These are phyloP conservation scores for Helicoverpa zea DNA, from an alignment of 1,140 invertebrate genomes.

Conservation along the genomic window DNA sequence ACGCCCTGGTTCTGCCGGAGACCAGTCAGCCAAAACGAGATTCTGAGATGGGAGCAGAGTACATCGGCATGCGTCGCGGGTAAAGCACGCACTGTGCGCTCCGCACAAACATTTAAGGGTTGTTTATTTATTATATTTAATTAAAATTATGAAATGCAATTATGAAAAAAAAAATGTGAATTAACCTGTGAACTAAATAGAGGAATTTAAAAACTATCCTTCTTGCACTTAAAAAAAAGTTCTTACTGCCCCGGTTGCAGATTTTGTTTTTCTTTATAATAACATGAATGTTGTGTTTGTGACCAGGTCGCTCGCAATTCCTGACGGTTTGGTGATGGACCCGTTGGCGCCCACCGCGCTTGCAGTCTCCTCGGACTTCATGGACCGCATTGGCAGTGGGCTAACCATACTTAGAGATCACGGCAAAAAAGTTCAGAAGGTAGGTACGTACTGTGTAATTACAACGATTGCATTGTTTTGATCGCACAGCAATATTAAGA, in stretches of 20 bases:
- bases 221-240: too few species aligned
- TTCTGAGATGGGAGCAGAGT: conserved; percentile 40
- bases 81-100: conserved; percentile 46
- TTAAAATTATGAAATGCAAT: too few species aligned
- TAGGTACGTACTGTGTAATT: conserved; percentile 49
- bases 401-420: conserved; percentile 77
- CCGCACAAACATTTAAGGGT: conserved; percentile 42
- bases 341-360: conserved; percentile 78
- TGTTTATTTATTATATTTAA: background rate
- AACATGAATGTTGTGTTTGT: background rate
- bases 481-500: background rate
- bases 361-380: conserved; percentile 76
- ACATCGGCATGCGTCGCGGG: conserved; percentile 49
- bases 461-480: conserved; percentile 2
- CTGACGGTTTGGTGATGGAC: conserved; percentile 81
- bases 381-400: conserved; percentile 80
- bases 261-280: too few species aligned
- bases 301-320: conserved; percentile 76
- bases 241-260: too few species aligned
- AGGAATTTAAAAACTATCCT: too few species aligned
- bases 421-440: conserved; percentile 83
- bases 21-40: conserved; percentile 22
- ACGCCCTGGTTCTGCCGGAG: background rate
- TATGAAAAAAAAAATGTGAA: too few species aligned
- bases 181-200: too few species aligned